Conservation (phyloP, 2,797 vertebrate genomes). For the Emydoidea blandingii region DNA sequence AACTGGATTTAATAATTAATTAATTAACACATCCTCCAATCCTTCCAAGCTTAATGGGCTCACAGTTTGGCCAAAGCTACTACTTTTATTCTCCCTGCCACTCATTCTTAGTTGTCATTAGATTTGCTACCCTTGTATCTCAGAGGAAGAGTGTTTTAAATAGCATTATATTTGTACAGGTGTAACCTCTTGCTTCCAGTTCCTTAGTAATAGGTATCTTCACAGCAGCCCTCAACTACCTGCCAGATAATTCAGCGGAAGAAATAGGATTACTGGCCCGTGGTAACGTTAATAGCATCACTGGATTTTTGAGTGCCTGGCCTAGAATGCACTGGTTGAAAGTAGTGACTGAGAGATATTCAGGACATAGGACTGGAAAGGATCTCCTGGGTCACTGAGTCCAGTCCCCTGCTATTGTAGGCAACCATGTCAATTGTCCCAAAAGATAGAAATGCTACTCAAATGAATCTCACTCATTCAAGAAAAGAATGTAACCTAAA, state of each 20-base stretch:
- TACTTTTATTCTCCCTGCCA: neutral
- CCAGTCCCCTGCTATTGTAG: neutral
- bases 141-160: neutral
- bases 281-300: neutral
- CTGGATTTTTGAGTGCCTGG: neutral
- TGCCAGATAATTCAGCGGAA: neutral
- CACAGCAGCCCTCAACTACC: neutral
- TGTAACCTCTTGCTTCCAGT: neutral
- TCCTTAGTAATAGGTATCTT: neutral
- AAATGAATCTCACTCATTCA: neutral
- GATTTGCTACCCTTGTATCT: neutral
- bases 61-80: neutral
- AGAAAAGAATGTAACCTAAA: neutral
- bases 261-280: neutral
- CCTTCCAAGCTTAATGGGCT: neutral
- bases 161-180: neutral
- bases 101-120: neutral
- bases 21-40: neutral
- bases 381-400: neutral
- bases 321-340: neutral
- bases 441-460: neutral
- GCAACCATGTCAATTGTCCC: neutral
- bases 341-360: neutral
- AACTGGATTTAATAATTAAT: neutral
- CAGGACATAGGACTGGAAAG: neutral